Percentiles rank a stretch among this genome's conserved stretches.
Evolutionary conservation across 2,113 vertebrate genomes (phyloP).

Genomic region (Camelus dromedarius): DNA sequence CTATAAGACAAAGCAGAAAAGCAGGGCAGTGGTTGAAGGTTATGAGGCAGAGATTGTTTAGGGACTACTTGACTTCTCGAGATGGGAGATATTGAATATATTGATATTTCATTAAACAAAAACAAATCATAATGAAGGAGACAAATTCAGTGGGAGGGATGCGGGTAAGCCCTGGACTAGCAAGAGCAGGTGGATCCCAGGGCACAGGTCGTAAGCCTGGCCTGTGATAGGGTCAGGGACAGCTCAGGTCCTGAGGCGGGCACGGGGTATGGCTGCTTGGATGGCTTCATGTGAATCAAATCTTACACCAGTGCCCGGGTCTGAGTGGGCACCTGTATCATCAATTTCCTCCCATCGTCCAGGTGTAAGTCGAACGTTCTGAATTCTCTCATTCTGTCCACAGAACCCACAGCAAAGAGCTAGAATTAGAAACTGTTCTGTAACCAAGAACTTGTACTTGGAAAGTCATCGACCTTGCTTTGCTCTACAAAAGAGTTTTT

Average conservation of each 20-base stretch:
- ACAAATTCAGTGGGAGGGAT: not conserved
- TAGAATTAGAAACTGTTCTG: not conserved
- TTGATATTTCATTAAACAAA: not conserved
- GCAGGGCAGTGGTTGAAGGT: not conserved
- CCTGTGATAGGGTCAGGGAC: not conserved
- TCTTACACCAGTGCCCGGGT: not conserved
- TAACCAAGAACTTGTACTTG: not conserved
- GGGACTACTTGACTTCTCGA: not conserved
- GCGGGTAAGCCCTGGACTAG: not conserved
- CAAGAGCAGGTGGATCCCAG: not conserved
- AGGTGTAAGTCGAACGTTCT: not conserved
- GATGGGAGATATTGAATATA: not conserved
- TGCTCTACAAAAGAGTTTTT: not conserved
- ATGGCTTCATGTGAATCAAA: not conserved
- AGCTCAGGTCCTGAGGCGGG: not conserved
- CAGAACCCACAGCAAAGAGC: not conserved
- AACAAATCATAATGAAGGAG: not conserved
- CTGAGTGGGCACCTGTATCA: too few relatives aligned
- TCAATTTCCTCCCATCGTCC: not conserved
- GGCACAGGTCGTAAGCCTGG: accelerated
- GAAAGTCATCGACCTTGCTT: not conserved
- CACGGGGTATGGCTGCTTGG: too few relatives aligned
- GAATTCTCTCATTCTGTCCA: not conserved
- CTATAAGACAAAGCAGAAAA: not conserved
- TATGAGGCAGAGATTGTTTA: not conserved